A percentile compares a stretch with the other conserved stretches of the same genome.
Evolutionary conservation across 2,113 vertebrate genomes (phyloP).

Genomic region (Dendropsophus ebraccatus): DNA sequence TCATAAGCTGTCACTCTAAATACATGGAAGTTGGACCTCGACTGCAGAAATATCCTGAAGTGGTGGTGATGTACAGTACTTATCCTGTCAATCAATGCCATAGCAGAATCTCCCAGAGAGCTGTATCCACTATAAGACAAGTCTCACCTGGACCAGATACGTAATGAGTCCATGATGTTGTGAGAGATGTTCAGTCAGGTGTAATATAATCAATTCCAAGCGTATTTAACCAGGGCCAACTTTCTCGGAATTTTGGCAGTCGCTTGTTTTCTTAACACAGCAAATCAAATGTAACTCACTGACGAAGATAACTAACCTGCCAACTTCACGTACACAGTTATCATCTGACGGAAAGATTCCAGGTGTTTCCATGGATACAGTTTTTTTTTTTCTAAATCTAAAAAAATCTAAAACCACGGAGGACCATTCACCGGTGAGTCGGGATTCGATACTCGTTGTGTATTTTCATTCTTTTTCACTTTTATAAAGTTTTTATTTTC

Average conservation of each 20-base stretch:
- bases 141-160: slow-evolving; percentile 63
- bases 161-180: slow-evolving; percentile 59
- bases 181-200: slow-evolving; percentile 62
- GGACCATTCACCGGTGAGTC: background rate
- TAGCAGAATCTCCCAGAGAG: slow-evolving; percentile 29
- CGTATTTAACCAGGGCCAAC: slow-evolving; percentile 57
- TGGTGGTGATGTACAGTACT: background rate
- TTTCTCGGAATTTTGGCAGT: slow-evolving; percentile 58
- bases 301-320: slow-evolving; percentile 57
- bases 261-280: slow-evolving; percentile 56
- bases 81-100: background rate
- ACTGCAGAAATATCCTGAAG: background rate
- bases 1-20: background rate
- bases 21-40: background rate
- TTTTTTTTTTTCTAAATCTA: no score
- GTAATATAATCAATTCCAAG: slow-evolving; percentile 61
- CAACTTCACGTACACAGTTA: slow-evolving; percentile 46
- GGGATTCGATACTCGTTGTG: background rate
- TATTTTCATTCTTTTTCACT: background rate
- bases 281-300: slow-evolving; percentile 54
- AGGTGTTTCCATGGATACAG: slow-evolving; percentile 52
- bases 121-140: slow-evolving; percentile 45
- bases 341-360: slow-evolving; percentile 47
- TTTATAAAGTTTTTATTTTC: background rate
- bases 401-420: background rate